Evolutionary conservation across 2,888 invertebrate genomes (phyloP), one percentile per base, ranked within the genome.

Genomic region (Apamea sordens): DNA sequence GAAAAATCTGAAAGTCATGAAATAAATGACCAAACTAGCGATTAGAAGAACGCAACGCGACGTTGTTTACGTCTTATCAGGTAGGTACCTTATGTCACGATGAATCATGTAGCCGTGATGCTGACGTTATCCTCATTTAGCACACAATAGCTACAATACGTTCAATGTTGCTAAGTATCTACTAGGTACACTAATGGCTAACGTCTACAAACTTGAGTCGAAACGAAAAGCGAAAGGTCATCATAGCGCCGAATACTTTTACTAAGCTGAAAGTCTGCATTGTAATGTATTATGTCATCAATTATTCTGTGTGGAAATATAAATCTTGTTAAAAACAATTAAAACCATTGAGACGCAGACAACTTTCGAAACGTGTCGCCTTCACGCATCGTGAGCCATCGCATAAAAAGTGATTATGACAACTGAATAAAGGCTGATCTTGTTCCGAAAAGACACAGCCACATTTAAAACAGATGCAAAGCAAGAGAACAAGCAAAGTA

Each of bases 331-430:
- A 50, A 61, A 44, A 70, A 74, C 68, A 41, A 75, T 63, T 73
- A 70, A 67, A 70, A 80, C 50, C 67, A 80, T 65, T 77, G 68
- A 80, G 80, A 77, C 70, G 53, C 56, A 63, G 73, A 67, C 69
- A 70, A 82, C 83, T 85, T 84, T 89, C 78, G 74, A 83, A 86
- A 73, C 73, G 77, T 76, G 69, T 84, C 73, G 72, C 85, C 87
- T 87, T 86, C 86, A 87, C 83, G 88, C 82, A 77, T 87, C 80
- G 77, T 64, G 64, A 75, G 53, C 47, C 73, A 73, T 70, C 61
- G 61, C 64, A 84, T 72, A 84, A 88, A 88, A 88, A 87, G 2
- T 56, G 32, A 68, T 68, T 24, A 44, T 71, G 68, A 79, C 67
- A 75, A 75, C 56, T 68, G 44, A 80, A 76, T 68, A 61, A 68